These are phyloP conservation scores for Vireo altiloquus DNA, from an alignment of 2,113 vertebrate species.

Conservation along the genomic window DNA sequence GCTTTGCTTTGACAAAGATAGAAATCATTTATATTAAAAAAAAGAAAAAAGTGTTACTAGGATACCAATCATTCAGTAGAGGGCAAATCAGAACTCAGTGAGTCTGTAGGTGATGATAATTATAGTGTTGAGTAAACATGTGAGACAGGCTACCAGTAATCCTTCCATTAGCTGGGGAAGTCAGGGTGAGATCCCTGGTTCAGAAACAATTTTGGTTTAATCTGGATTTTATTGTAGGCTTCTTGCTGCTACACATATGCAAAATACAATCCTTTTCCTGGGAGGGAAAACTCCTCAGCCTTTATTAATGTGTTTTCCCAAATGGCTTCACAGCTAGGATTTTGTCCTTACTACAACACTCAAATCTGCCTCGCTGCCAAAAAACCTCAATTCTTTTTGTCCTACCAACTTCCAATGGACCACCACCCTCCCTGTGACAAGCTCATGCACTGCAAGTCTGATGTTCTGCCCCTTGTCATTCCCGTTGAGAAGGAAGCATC, in stretches of 20 bases:
- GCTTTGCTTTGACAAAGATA: slow-evolving; percentile 1
- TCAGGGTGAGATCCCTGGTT: not conserved
- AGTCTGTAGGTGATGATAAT: slow-evolving; percentile 16
- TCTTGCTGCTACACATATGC: not conserved
- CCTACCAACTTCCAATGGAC: not conserved
- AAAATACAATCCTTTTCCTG: not conserved
- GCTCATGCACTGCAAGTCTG: not conserved
- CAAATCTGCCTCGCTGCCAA: not conserved
- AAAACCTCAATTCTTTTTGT: not conserved
- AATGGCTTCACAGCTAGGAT: not conserved
- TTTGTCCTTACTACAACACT: not conserved
- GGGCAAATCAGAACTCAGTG: slow-evolving; percentile 6
- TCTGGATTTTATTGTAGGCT: not conserved
- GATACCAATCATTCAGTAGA: slow-evolving; percentile 8
- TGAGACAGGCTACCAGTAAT: not conserved
- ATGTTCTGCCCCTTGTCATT: accelerated
- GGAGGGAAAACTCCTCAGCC: not conserved
- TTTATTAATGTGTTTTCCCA: not conserved
- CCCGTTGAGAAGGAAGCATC: not conserved
- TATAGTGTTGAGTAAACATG: not conserved
- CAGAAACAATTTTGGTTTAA: not conserved
- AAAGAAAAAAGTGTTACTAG: slow-evolving; percentile 30
- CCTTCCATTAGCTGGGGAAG: not conserved
- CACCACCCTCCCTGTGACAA: not conserved
- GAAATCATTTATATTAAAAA: not conserved